These are phyloP conservation scores for Microcebus griseorufus DNA, from an alignment of 2,113 vertebrate genomes.

Conservation along the genomic window DNA sequence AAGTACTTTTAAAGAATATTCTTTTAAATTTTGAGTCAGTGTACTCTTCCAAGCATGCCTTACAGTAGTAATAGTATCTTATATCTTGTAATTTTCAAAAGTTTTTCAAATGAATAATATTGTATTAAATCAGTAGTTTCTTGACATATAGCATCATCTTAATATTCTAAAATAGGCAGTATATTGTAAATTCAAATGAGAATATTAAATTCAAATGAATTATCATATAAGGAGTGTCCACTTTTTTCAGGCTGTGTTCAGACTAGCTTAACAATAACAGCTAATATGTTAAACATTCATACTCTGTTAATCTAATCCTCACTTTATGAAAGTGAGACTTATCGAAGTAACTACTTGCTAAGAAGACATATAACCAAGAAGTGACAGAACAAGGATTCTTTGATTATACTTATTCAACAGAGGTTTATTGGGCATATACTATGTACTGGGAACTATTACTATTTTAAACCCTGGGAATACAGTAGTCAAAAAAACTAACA, in stretches of 20 bases:
- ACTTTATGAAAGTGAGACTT: conserved; percentile 6
- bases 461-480: not conserved
- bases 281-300: not conserved
- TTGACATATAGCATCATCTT: not conserved
- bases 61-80: not conserved
- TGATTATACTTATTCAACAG: not conserved
- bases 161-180: conserved; percentile 35
- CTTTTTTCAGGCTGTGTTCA: not conserved
- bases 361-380: not conserved
- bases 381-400: not conserved
- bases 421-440: not conserved
- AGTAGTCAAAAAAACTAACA: not conserved
- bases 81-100: conserved; percentile 24
- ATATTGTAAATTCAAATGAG: conserved; percentile 36
- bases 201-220: conserved; percentile 4
- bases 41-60: not conserved
- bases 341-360: not conserved
- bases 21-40: conserved; percentile 37
- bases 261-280: not conserved
- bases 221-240: not conserved
- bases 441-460: not conserved
- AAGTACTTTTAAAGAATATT: conserved; percentile 22
- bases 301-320: conserved; percentile 19
- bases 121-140: not conserved
- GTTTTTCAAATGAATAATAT: not conserved